Evolutionary conservation across 2,888 invertebrate genomes (phyloP).

Genomic region (Parascotia fuliginaria): DNA sequence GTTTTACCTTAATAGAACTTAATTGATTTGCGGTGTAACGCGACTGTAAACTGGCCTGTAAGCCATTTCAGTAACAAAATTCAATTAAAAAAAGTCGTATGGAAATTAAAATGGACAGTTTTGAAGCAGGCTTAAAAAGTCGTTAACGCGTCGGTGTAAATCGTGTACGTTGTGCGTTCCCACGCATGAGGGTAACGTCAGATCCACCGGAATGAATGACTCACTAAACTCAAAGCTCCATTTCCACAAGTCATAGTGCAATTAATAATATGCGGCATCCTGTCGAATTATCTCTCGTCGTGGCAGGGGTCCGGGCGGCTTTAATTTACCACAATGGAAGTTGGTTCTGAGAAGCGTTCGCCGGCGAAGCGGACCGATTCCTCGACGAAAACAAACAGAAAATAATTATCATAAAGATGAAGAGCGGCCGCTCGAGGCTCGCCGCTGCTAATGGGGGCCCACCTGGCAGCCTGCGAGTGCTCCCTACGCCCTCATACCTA

Average conservation of each 20-base stretch:
- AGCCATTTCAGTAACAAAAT: slow-evolving; percentile 50
- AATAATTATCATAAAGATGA: slow-evolving; percentile 86
- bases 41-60: slow-evolving; percentile 58
- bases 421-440: slow-evolving; percentile 83
- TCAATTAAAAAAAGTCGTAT: slow-evolving; percentile 54
- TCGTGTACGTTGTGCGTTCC: slow-evolving; percentile 71
- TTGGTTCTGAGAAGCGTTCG: slow-evolving; percentile 83
- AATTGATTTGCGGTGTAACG: slow-evolving; percentile 74
- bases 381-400: slow-evolving; percentile 86
- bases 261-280: slow-evolving; percentile 86
- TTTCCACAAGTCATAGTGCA: slow-evolving; percentile 86
- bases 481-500: slow-evolving; percentile 54
- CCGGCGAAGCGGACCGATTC: slow-evolving; percentile 82
- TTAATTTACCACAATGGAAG: slow-evolving; percentile 86
- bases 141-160: slow-evolving; percentile 69
- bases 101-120: slow-evolving; percentile 49
- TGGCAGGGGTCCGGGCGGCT: slow-evolving; percentile 85
- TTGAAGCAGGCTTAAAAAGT: slow-evolving; percentile 50
- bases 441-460: slow-evolving; percentile 82
- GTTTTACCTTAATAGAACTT: slow-evolving; percentile 65
- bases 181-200: slow-evolving; percentile 71
- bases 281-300: slow-evolving; percentile 85
- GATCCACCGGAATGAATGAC: slow-evolving; percentile 80
- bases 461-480: slow-evolving; percentile 70
- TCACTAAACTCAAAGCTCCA: slow-evolving; percentile 82